Conservation (phyloP, 64 coral and sea anemone genomes). For the Pocillopora damicornis region DNA sequence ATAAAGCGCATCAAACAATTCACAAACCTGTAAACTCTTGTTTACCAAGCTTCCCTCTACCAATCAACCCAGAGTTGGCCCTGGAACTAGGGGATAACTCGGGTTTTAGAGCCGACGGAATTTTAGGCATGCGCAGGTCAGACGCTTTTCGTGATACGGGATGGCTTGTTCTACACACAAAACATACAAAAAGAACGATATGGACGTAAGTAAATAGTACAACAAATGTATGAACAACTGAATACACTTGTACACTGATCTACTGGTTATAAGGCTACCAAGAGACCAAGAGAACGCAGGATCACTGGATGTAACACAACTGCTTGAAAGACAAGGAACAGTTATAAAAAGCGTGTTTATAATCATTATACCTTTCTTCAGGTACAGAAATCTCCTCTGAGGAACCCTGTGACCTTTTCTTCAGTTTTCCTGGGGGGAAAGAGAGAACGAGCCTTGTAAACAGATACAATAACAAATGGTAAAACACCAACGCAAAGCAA, state of each 20-base stretch:
- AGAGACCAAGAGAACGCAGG: too few relatives aligned
- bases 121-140: slow-evolving; percentile 7
- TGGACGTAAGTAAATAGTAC: neutral
- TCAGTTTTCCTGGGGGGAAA: neutral
- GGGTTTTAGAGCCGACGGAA: neutral
- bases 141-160: slow-evolving; percentile 9
- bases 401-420: slow-evolving; percentile 15
- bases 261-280: too few relatives aligned
- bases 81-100: neutral
- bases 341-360: too few relatives aligned
- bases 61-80: neutral
- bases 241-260: too few relatives aligned
- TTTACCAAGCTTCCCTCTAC: neutral
- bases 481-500: neutral
- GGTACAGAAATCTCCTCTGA: neutral
- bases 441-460: neutral
- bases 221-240: too few relatives aligned
- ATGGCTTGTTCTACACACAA: neutral
- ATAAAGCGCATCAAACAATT: neutral
- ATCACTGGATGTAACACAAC: too few relatives aligned
- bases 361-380: neutral
- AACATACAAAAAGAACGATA: neutral
- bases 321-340: too few relatives aligned
- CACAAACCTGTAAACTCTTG: neutral
- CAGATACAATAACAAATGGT: neutral